A percentile compares a stretch with the other conserved stretches of the same genome.
These are phyloP conservation scores for Athalia cordata DNA, from an alignment of 2,888 invertebrate species.

Conservation along the genomic window DNA sequence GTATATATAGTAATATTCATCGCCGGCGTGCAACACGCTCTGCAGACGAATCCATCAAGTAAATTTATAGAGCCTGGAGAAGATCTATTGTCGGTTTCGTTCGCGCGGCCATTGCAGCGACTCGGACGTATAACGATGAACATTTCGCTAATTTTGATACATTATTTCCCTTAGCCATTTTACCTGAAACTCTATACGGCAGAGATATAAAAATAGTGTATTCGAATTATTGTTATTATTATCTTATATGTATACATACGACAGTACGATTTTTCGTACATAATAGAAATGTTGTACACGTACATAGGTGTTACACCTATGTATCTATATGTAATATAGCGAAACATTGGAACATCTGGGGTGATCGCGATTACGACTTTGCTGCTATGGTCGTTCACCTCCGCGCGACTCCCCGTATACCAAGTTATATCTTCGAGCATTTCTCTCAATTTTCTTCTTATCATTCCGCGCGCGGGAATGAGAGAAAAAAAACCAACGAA, in stretches of 20 bases:
- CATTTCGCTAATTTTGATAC: too few relatives aligned
- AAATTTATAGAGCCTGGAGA: conserved; percentile 11
- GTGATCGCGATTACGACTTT: conserved; percentile 43
- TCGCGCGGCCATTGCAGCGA: background rate
- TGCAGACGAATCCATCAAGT: conserved; percentile 33
- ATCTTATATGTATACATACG: too few relatives aligned
- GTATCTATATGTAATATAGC: background rate
- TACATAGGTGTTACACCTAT: background rate
- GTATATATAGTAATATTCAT: background rate
- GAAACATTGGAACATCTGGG: conserved; percentile 18
- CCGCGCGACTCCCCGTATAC: conserved; percentile 19
- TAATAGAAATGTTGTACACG: too few relatives aligned
- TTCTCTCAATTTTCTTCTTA: conserved; percentile 40
- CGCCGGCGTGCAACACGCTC: conserved; percentile 16
- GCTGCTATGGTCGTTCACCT: conserved; percentile 44
- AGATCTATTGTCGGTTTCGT: background rate
- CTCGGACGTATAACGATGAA: background rate
- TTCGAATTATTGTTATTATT: too few relatives aligned
- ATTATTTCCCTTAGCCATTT: too few relatives aligned
- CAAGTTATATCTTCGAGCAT: conserved; percentile 26
- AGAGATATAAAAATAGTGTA: too few relatives aligned
- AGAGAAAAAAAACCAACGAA: conserved; percentile 45
- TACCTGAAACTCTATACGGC: too few relatives aligned
- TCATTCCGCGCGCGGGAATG: conserved; percentile 22
- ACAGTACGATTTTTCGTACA: too few relatives aligned